phyloP scores from a whole-genome alignment of 2,888 invertebrate genomes.

The Maniola hyperantus region DNA sequence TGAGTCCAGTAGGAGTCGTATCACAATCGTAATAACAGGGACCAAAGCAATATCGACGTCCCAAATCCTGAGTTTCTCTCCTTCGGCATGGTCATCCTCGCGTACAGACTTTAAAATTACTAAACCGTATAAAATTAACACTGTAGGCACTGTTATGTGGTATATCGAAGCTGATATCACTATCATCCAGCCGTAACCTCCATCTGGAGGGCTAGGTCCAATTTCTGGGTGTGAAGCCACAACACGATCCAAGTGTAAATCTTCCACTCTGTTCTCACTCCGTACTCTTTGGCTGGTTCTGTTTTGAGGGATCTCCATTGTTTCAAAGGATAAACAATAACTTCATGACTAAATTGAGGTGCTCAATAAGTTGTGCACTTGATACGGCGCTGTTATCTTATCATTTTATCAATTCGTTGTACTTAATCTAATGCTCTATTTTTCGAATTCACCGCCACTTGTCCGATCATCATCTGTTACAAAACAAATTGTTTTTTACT shows the following conservation, averaged over 20 bases:
- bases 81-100: slow-evolving; percentile 71
- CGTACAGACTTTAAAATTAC: slow-evolving; percentile 78
- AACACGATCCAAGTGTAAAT: slow-evolving; percentile 81
- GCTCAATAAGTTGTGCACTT: slow-evolving; percentile 63
- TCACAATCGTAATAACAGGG: slow-evolving; percentile 83
- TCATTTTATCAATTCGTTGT: slow-evolving; percentile 65
- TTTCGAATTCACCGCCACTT: slow-evolving; percentile 68
- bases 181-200: slow-evolving; percentile 86
- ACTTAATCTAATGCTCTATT: slow-evolving; percentile 71
- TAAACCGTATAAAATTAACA: slow-evolving; percentile 81
- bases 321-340: slow-evolving; percentile 50
- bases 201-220: slow-evolving; percentile 85
- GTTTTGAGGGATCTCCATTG: slow-evolving; percentile 61
- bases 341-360: slow-evolving; percentile 64
- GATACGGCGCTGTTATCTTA: slow-evolving; percentile 74
- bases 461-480: slow-evolving; percentile 14
- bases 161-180: slow-evolving; percentile 82
- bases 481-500: too few species aligned
- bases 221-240: slow-evolving; percentile 85
- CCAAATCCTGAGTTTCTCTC: slow-evolving; percentile 76
- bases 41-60: slow-evolving; percentile 82
- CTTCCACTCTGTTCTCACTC: slow-evolving; percentile 57
- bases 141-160: slow-evolving; percentile 83
- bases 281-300: slow-evolving; percentile 45
- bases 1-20: slow-evolving; percentile 83